phyloP scores from a whole-genome alignment of 1,140 invertebrate species.

The Micrasema minimum region DNA sequence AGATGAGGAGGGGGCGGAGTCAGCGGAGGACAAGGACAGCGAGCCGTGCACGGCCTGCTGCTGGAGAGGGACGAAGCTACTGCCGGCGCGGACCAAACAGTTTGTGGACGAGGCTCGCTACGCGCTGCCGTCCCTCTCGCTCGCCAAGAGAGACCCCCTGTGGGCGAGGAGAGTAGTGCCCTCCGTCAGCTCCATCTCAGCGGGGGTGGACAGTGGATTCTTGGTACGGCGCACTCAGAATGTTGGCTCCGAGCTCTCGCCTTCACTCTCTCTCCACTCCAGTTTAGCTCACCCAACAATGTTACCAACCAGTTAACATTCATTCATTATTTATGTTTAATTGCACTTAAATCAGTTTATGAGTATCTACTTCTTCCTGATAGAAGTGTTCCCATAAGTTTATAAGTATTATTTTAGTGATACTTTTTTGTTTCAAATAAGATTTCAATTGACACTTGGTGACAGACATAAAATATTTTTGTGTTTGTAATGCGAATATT shows the following conservation, averaged over 20 bases:
- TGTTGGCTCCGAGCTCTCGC: not conserved
- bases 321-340: too few relatives aligned
- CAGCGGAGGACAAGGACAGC: slow-evolving; percentile 13
- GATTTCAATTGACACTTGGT: too few relatives aligned
- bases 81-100: slow-evolving; percentile 39
- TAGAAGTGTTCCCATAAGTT: too few relatives aligned
- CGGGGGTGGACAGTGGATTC: slow-evolving; percentile 50
- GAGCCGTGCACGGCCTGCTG: slow-evolving; percentile 38
- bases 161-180: slow-evolving; percentile 48
- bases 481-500: too few relatives aligned
- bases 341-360: too few relatives aligned
- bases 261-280: too few relatives aligned
- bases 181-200: slow-evolving; percentile 41
- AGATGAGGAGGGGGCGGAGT: slow-evolving; percentile 37
- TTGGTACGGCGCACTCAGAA: slow-evolving; percentile 42
- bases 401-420: too few relatives aligned
- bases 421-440: too few relatives aligned
- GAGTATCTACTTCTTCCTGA: too few relatives aligned
- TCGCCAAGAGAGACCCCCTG: slow-evolving; percentile 24
- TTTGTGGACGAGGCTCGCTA: slow-evolving; percentile 48
- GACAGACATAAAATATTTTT: too few relatives aligned
- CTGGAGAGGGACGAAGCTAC: slow-evolving; percentile 33
- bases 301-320: too few relatives aligned
- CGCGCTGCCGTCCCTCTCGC: slow-evolving; percentile 48
- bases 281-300: too few relatives aligned